Conservation (phyloP, 2,113 vertebrate species). For the Ramphastos sulfuratus region DNA sequence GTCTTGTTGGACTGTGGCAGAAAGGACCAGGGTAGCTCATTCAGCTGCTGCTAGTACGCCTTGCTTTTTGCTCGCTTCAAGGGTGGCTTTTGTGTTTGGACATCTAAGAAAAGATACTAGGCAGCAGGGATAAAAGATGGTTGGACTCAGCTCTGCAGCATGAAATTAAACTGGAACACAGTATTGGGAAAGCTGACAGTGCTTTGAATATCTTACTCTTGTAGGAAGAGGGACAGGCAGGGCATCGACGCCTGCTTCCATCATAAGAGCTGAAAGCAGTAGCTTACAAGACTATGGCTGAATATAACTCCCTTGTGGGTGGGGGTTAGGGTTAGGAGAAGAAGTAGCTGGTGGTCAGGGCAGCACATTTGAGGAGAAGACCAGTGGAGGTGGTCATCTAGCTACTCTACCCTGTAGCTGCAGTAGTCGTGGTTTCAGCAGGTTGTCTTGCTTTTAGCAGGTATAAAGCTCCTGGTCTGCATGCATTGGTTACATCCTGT, state of each 20-base stretch:
- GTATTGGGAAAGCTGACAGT: slow-evolving; percentile 11
- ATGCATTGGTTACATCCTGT: not conserved
- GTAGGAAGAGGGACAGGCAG: not conserved
- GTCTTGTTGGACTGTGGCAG: not conserved
- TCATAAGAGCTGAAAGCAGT: not conserved
- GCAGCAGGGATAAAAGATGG: slow-evolving; percentile 8
- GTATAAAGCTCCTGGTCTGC: not conserved
- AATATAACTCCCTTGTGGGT: not conserved
- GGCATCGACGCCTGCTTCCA: not conserved
- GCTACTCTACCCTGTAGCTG: not conserved
- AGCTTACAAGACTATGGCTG: not conserved
- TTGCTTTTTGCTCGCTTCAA: slow-evolving; percentile 4
- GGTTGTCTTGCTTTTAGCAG: not conserved
- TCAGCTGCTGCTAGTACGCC: not conserved
- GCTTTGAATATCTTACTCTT: slow-evolving; percentile 40
- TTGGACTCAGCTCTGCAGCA: slow-evolving; percentile 8
- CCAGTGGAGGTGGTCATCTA: not conserved
- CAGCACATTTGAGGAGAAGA: not conserved
- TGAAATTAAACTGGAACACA: slow-evolving; percentile 37
- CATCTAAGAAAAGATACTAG: slow-evolving; percentile 40
- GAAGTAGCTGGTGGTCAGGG: not conserved
- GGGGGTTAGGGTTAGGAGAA: not conserved
- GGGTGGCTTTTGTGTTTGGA: slow-evolving; percentile 46
- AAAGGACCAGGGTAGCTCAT: slow-evolving; percentile 9
- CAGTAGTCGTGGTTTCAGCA: not conserved